A percentile compares a stretch with the other conserved stretches of the same genome.
Conservation (phyloP, 2,888 invertebrate species). For the Danaus chrysippus region DNA sequence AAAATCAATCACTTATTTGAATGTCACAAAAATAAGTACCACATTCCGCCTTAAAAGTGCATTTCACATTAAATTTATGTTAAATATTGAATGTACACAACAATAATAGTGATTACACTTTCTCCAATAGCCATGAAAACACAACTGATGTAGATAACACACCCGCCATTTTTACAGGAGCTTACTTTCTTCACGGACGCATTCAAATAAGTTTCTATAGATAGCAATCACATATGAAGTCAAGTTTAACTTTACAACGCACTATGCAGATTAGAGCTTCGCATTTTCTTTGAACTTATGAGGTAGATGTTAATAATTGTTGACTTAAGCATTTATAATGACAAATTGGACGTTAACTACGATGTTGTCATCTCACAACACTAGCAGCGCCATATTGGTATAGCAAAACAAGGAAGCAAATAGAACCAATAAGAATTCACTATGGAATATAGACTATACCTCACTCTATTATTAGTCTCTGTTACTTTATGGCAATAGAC, state of each 20-base stretch:
- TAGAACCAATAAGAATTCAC: slow-evolving; percentile 26
- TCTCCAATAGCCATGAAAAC: slow-evolving; percentile 68
- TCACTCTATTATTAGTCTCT: slow-evolving; percentile 8
- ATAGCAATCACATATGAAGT: slow-evolving; percentile 36
- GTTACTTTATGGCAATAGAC: not conserved
- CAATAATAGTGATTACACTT: slow-evolving; percentile 50
- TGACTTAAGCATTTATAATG: slow-evolving; percentile 55
- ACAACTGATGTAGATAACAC: slow-evolving; percentile 75
- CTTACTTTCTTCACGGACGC: slow-evolving; percentile 64
- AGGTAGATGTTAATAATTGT: slow-evolving; percentile 59
- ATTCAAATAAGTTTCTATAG: slow-evolving; percentile 42
- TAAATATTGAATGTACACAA: slow-evolving; percentile 41
- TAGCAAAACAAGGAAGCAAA: slow-evolving; percentile 45
- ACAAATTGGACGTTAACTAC: slow-evolving; percentile 74
- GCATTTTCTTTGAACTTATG: slow-evolving; percentile 60
- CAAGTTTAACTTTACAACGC: slow-evolving; percentile 42
- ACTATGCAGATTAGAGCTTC: slow-evolving; percentile 48
- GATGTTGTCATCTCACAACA: slow-evolving; percentile 80
- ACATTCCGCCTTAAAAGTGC: slow-evolving; percentile 51
- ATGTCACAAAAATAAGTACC: slow-evolving; percentile 56
- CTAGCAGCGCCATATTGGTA: slow-evolving; percentile 76
- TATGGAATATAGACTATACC: slow-evolving; percentile 16
- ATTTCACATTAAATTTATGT: slow-evolving; percentile 37
- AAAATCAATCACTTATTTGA: slow-evolving; percentile 54
- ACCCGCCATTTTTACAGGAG: slow-evolving; percentile 78